Evolutionary conservation across 2,888 invertebrate species (phyloP).

Genomic region (Allacma fusca): DNA sequence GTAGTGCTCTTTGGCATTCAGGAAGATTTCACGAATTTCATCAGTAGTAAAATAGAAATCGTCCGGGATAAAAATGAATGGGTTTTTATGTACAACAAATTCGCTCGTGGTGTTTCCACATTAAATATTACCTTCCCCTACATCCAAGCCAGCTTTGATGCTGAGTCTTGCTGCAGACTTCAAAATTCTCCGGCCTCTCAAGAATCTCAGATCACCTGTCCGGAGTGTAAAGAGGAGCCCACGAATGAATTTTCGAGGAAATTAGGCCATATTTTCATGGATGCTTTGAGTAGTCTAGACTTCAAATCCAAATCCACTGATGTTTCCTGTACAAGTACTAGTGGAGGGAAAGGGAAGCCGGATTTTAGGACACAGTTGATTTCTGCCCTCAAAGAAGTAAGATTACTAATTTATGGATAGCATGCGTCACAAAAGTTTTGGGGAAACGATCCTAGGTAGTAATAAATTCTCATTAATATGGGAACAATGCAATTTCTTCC

Average conservation of each 20-base stretch:
- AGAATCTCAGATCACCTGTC: conserved; percentile 45
- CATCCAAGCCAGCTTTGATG: conserved; percentile 53
- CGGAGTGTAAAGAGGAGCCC: conserved; percentile 45
- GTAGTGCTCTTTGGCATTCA: conserved; percentile 55
- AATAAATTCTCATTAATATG: too few relatives aligned
- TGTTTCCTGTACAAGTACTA: conserved; percentile 42
- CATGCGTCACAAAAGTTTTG: too few relatives aligned
- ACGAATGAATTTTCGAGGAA: conserved; percentile 50
- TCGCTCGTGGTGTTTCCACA: conserved; percentile 35
- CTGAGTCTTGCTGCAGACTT: conserved; percentile 51
- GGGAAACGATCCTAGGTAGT: too few relatives aligned
- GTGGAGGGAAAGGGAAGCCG: conserved; percentile 41
- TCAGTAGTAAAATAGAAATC: conserved; percentile 43
- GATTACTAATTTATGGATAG: background rate
- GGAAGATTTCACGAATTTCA: conserved; percentile 52
- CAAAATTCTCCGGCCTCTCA: conserved; percentile 25
- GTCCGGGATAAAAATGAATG: conserved; percentile 58
- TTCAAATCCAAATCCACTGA: conserved; percentile 34
- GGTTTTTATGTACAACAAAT: conserved; percentile 57
- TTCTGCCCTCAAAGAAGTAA: conserved; percentile 35
- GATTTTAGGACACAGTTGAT: conserved; percentile 44
- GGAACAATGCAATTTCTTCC: too few relatives aligned
- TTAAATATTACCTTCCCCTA: conserved; percentile 59
- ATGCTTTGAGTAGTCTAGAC: conserved; percentile 47
- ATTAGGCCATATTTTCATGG: conserved; percentile 53